phyloP scores from a whole-genome alignment of 2,888 invertebrate species.

The Nymphalis polychloros region DNA sequence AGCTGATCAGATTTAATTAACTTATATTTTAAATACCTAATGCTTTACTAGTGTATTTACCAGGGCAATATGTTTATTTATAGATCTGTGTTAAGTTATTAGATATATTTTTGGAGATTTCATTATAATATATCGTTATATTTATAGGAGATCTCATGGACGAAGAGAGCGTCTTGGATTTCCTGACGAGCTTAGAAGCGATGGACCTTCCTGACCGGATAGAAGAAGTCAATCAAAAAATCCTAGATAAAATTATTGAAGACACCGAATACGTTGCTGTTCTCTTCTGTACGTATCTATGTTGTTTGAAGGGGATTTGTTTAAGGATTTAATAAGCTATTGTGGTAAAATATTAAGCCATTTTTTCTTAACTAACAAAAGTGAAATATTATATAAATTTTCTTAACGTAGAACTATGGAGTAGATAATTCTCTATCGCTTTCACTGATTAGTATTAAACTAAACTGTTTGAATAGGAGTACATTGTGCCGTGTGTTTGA shows the following conservation, averaged over 20 bases:
- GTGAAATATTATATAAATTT: conserved; percentile 53
- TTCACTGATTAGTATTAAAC: conserved; percentile 52
- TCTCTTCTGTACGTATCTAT: conserved; percentile 92
- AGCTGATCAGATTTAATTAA: conserved; percentile 45
- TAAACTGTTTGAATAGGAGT: conserved; percentile 57
- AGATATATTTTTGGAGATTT: background rate
- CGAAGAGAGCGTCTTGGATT: conserved; percentile 95
- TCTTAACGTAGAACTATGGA: conserved; percentile 59
- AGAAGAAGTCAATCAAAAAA: conserved; percentile 96
- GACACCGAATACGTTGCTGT: conserved; percentile 96
- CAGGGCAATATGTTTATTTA: conserved; percentile 7
- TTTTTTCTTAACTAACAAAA: conserved; percentile 70
- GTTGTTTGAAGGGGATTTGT: conserved; percentile 52
- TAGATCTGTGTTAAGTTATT: background rate
- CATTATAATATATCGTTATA: background rate
- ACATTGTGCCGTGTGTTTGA: conserved; percentile 78
- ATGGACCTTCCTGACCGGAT: conserved; percentile 97
- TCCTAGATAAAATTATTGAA: conserved; percentile 93
- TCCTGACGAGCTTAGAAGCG: conserved; percentile 95
- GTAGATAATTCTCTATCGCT: conserved; percentile 54
- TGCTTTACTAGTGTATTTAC: conserved; percentile 5
- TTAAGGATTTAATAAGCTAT: conserved; percentile 63
- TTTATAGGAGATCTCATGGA: conserved; percentile 94
- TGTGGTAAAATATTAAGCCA: conserved; percentile 65
- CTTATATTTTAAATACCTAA: conserved; percentile 36